A percentile compares a stretch with the other conserved stretches of the same genome.
Evolutionary conservation across 2,113 vertebrate genomes (phyloP).

Genomic region (Xiphorhynchus elegans): DNA sequence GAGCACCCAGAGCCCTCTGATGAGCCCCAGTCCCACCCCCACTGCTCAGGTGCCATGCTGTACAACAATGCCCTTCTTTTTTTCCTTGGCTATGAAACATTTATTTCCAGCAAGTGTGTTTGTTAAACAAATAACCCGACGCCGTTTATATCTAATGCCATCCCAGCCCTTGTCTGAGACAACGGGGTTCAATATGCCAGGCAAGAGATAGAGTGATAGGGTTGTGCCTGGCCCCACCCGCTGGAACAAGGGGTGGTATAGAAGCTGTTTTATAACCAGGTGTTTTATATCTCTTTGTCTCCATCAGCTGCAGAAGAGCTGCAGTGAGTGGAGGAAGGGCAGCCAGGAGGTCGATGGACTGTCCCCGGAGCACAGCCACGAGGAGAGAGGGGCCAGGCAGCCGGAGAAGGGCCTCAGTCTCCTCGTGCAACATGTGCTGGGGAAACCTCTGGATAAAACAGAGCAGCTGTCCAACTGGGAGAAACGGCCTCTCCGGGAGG

Average conservation of each 20-base stretch:
- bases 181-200: background rate
- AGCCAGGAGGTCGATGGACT: background rate
- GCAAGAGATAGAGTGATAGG: background rate
- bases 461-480: conserved; percentile 93
- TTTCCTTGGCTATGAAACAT: background rate
- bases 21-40: background rate
- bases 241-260: background rate
- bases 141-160: background rate
- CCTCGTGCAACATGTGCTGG: conserved; percentile 83
- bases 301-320: conserved; percentile 51
- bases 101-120: conserved; percentile 9
- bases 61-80: background rate
- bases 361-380: background rate
- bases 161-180: conserved; percentile 31
- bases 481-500: conserved; percentile 80
- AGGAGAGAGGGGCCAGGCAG: background rate
- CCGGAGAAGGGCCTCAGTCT: conserved; percentile 85
- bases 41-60: background rate
- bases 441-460: conserved; percentile 84
- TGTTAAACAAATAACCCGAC: conserved; percentile 25
- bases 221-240: background rate
- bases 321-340: background rate
- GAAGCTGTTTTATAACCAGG: background rate
- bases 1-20: background rate
- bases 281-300: background rate